Conservation (phyloP, 2,888 invertebrate species). For the Orthosia gracilis region DNA sequence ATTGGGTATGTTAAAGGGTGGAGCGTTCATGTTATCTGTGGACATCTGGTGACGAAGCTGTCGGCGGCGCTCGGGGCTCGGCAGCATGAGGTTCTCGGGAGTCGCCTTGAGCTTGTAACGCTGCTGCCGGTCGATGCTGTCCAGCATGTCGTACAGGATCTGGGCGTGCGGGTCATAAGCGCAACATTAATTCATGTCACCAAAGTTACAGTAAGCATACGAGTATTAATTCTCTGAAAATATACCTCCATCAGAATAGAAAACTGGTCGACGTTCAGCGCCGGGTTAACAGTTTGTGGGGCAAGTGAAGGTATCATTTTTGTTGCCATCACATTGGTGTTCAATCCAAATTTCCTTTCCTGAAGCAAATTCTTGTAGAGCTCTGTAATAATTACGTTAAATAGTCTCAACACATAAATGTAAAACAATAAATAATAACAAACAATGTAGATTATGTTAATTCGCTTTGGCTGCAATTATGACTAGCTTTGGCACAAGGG, state of each 20-base stretch:
- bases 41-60: conserved; percentile 95
- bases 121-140: conserved; percentile 96
- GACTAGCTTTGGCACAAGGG: conserved; percentile 20
- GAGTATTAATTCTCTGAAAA: conserved; percentile 5
- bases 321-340: conserved; percentile 97
- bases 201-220: background rate
- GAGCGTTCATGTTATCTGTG: conserved; percentile 96
- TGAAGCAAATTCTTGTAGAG: conserved; percentile 97
- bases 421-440: background rate
- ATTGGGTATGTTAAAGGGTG: conserved; percentile 97
- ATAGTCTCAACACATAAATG: conserved; percentile 36
- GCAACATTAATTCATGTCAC: conserved; percentile 12
- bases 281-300: conserved; percentile 97
- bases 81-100: conserved; percentile 93
- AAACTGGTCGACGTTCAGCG: conserved; percentile 83
- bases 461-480: conserved; percentile 47
- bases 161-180: conserved; percentile 66
- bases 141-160: conserved; percentile 98
- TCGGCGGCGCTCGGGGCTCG: conserved; percentile 94
- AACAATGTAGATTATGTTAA: conserved; percentile 9
- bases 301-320: conserved; percentile 98
- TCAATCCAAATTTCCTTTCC: conserved; percentile 97
- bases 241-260: conserved; percentile 84
- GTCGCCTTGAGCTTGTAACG: conserved; percentile 95
- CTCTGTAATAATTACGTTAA: conserved; percentile 91